Conservation (phyloP, 2,797 vertebrate genomes). For the Synaphobranchus kaupii region DNA sequence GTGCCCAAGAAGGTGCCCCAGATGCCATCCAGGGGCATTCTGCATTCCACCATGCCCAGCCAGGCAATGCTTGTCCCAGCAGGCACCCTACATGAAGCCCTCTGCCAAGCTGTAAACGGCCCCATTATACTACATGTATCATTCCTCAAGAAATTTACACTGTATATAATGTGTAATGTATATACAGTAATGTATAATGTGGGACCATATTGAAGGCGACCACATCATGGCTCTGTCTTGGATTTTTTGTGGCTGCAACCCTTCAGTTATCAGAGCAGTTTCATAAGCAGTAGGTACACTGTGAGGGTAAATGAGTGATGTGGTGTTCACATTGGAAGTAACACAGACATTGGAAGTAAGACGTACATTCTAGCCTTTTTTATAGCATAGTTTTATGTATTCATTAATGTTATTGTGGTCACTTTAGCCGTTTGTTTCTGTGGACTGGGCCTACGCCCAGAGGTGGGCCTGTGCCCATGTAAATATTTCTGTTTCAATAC, state of each 20-base stretch:
- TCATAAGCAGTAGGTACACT: too few relatives aligned
- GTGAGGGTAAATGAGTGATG: background rate
- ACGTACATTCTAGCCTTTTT: background rate
- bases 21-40: conserved; percentile 80
- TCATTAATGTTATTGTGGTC: background rate
- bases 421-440: background rate
- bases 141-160: too few relatives aligned
- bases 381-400: background rate
- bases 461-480: background rate
- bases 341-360: background rate
- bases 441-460: background rate
- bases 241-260: background rate
- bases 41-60: conserved; percentile 91
- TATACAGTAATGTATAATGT: too few relatives aligned
- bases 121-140: too few relatives aligned
- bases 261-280: background rate
- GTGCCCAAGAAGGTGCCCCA: conserved; percentile 68
- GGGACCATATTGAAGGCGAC: too few relatives aligned
- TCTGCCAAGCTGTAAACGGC: background rate
- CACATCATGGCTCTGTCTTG: background rate
- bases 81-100: conserved; percentile 18
- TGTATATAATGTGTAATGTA: too few relatives aligned
- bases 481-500: background rate
- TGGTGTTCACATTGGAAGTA: background rate
- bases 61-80: conserved; percentile 82